Base-by-base conservation (phyloP, 2,888 invertebrate genomes). In the Andrena minutula region DNA sequence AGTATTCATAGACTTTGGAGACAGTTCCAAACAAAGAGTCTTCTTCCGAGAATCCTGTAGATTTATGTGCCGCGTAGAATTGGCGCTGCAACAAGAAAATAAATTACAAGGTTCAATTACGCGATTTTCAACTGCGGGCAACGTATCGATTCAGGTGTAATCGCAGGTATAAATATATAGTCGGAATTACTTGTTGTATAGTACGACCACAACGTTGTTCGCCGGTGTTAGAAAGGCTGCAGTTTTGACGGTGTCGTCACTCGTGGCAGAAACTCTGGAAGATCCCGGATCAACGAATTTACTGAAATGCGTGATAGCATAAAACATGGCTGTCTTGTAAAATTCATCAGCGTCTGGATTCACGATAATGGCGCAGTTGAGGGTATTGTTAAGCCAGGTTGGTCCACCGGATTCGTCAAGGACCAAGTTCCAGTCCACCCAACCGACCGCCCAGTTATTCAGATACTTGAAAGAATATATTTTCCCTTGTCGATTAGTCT, bases 381-480 rank as follows among this genome's bases (percentile, higher is more conserved):
- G 97, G 89, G 95, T 95, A 93, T 98, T 98, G 6, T 95, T 91
- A 0, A 95, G 96, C 96, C 97, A 98, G 91, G 96, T 97, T 0
- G 98, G 98, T 0, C 98, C 98, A 26, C 98, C 98, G 0, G 91
- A 83, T 73, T 95, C 93, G 92, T 97, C 95, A 26, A 99, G 93
- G 23, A 96, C 97, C 71, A 98, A 94, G 93, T 99, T 99, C 98
- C 98, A 99, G 93, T 99, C 98, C 0, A 97, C 95, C 98, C 98
- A 99, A 1, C 97, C 98, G 26, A 72, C 0, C 0, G 63, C 2
- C 75, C 79, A 82, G 16, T 83, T 51, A 53, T 73, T 78, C 53
- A 82, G 7, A 16, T 85, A 74, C 86, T 80, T 47, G 0, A 32
- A 66, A 6, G 1, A 32, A 23, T 71, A 32, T 51, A 49, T 20